A percentile compares a stretch with the other conserved stretches of the same genome.
Conservation (phyloP, 2,113 vertebrate genomes). For the Pseudonaja textilis region DNA sequence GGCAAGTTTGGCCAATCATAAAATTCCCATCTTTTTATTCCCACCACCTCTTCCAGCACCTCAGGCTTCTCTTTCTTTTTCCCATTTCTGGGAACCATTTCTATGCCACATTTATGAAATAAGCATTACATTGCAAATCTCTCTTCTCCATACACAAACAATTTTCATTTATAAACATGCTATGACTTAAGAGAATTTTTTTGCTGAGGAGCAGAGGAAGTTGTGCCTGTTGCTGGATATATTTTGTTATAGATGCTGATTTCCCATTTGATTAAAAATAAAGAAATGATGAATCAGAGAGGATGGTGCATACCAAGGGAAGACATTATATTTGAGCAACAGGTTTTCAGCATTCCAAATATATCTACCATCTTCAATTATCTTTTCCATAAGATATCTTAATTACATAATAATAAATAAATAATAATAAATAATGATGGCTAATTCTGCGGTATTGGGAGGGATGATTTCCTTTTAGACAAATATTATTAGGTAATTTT, state of each 20-base stretch:
- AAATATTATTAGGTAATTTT: neutral
- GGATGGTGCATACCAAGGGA: neutral
- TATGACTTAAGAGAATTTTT: neutral
- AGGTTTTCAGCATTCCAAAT: neutral
- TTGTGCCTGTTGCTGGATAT: neutral
- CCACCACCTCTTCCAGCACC: neutral
- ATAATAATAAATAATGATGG: neutral
- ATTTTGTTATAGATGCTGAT: neutral
- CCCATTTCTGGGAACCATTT: neutral
- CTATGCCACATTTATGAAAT: neutral
- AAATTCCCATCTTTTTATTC: neutral
- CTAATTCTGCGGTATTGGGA: neutral
- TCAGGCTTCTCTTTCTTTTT: neutral
- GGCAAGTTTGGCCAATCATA: neutral
- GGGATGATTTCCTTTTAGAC: neutral
- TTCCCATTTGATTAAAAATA: neutral
- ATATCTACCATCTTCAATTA: neutral
- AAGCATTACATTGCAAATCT: neutral
- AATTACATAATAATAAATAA: neutral
- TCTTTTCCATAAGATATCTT: neutral
- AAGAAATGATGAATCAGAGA: neutral
- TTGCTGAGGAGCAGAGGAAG: neutral
- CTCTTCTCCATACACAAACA: neutral
- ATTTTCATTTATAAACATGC: neutral
- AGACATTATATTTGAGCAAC: neutral